These are phyloP conservation scores for Ascidia mentula DNA, from an alignment of 23 tunicate species.

Conservation along the genomic window DNA sequence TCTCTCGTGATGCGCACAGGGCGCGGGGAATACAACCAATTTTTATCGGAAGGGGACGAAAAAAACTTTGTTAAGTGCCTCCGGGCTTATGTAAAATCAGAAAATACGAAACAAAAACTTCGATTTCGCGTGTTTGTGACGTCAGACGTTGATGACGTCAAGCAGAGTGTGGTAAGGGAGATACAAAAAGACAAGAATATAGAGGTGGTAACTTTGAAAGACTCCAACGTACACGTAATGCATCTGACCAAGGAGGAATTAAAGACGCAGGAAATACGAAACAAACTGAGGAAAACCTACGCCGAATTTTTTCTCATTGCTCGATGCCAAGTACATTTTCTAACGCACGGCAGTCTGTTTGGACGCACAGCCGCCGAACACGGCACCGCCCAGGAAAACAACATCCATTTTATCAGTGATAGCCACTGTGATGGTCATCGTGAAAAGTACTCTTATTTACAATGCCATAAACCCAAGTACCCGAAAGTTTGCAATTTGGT, in stretches of 20 bases:
- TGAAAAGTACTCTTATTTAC: slow-evolving; percentile 83
- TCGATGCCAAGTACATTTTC: slow-evolving; percentile 65
- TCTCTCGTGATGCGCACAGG: slow-evolving; percentile 93
- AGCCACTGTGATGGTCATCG: slow-evolving; percentile 80
- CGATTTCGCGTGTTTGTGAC: slow-evolving; percentile 76
- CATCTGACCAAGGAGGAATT: slow-evolving; percentile 36
- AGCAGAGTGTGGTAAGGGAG: slow-evolving; percentile 47
- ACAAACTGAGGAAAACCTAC: slow-evolving; percentile 57
- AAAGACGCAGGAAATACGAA: slow-evolving; percentile 14
- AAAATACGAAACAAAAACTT: background rate
- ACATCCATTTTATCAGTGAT: slow-evolving; percentile 71
- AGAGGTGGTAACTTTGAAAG: slow-evolving; percentile 67
- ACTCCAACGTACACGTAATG: slow-evolving; percentile 89
- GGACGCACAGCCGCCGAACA: slow-evolving; percentile 83
- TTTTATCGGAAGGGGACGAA: slow-evolving; percentile 81
- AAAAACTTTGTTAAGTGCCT: slow-evolving; percentile 72
- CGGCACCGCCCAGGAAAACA: slow-evolving; percentile 26
- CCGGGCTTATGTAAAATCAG: slow-evolving; percentile 34
- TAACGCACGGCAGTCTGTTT: slow-evolving; percentile 92
- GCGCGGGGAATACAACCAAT: slow-evolving; percentile 81
- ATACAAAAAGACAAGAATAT: slow-evolving; percentile 23
- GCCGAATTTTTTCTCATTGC: slow-evolving; percentile 85
- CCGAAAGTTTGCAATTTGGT: slow-evolving; percentile 54
- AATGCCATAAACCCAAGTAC: slow-evolving; percentile 90
- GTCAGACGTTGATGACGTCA: slow-evolving; percentile 60